Percentiles rank a stretch among this genome's conserved stretches.
phyloP scores from a whole-genome alignment of 2,888 invertebrate species.

The Pachydiplax longipennis region DNA sequence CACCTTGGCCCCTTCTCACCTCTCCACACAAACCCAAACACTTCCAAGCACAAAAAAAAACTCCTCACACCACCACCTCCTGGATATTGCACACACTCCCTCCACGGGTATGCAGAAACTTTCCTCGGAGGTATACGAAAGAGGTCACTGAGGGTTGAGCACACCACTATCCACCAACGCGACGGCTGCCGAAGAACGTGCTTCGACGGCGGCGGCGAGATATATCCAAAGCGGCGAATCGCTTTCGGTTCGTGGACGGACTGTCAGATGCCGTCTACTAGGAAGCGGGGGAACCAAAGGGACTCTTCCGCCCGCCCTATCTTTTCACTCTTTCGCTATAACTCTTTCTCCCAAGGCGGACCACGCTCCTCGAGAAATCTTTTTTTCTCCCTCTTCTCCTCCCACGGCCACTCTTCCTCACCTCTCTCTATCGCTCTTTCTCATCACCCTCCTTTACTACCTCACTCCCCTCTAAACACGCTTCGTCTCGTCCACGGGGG shows the following conservation, averaged over 20 bases:
- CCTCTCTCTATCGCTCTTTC: background rate
- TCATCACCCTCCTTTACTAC: background rate
- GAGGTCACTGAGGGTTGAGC: background rate
- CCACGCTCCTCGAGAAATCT: background rate
- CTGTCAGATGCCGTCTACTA: background rate
- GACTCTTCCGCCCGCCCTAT: background rate
- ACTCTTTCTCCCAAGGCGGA: background rate
- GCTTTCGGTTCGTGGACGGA: background rate
- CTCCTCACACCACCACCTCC: background rate
- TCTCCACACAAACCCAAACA: background rate
- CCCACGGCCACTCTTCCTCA: background rate
- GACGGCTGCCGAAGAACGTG: background rate
- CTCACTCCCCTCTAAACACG: conserved; percentile 12
- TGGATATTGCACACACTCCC: background rate
- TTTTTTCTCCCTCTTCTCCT: background rate
- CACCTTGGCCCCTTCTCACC: conserved; percentile 4
- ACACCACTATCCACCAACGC: background rate
- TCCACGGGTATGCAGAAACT: background rate
- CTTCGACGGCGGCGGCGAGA: background rate
- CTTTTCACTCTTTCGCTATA: background rate
- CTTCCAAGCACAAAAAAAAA: background rate
- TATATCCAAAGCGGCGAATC: background rate
- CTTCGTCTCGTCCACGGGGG: conserved; percentile 30
- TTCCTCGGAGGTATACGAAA: background rate
- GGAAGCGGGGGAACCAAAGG: background rate